Percentiles rank a stretch among this genome's conserved stretches.
Conservation (phyloP, 1,140 invertebrate genomes). For the Sesamia nonagrioides region DNA sequence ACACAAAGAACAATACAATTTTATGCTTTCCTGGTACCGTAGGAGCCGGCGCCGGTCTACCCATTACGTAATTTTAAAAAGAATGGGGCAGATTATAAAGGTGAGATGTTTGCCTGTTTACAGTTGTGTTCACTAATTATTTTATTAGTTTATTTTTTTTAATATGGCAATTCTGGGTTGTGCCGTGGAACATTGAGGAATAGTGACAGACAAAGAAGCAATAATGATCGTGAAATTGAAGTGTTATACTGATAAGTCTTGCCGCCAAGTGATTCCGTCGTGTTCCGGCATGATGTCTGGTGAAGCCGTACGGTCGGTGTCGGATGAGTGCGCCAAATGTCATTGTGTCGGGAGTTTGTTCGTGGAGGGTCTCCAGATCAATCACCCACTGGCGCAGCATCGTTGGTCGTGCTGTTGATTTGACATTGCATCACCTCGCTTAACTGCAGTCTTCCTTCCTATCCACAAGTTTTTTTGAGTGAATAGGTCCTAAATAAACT, state of each 20-base stretch:
- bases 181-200: not conserved
- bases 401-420: too few species aligned
- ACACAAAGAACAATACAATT: conserved; percentile 61
- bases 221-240: not conserved
- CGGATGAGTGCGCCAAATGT: too few species aligned
- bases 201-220: not conserved
- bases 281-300: too few species aligned
- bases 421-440: too few species aligned
- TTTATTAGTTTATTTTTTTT: conserved; percentile 16
- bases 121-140: conserved; percentile 9
- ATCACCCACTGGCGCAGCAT: too few species aligned
- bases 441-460: too few species aligned
- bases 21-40: conserved; percentile 7
- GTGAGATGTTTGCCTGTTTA: conserved; percentile 3
- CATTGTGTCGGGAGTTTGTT: too few species aligned
- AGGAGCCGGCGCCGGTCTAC: conserved; percentile 60
- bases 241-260: not conserved
- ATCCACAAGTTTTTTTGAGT: too few species aligned
- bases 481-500: too few species aligned
- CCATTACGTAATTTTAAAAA: not conserved
- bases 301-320: too few species aligned
- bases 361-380: too few species aligned
- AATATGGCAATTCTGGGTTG: not conserved
- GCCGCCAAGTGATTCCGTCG: too few species aligned
- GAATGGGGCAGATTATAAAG: not conserved